A percentile compares a stretch with the other conserved stretches of the same genome.
Evolutionary conservation across 1,140 invertebrate species (phyloP).

Genomic region (Drosophila tristis): DNA sequence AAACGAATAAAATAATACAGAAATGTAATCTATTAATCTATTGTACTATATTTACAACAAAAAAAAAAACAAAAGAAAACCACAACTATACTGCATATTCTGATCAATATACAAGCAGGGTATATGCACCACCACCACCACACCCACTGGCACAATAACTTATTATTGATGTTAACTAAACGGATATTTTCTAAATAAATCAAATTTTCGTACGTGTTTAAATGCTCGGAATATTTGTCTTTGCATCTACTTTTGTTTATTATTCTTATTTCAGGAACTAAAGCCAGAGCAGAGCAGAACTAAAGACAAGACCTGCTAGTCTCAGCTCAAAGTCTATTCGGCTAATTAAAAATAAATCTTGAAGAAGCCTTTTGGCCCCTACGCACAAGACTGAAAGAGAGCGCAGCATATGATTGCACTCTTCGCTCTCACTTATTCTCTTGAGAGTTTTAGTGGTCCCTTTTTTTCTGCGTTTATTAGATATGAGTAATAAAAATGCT

Average conservation of each 20-base stretch:
- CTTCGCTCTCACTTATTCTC: no score
- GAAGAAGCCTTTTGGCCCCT: no score
- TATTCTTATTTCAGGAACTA: no score
- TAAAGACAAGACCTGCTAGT: no score
- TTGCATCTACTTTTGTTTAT: background rate
- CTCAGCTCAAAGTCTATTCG: no score
- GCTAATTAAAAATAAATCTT: no score
- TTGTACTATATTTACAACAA: slow-evolving; percentile 36
- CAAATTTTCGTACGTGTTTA: slow-evolving; percentile 47
- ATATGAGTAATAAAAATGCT: no score
- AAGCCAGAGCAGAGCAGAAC: no score
- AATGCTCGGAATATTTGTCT: slow-evolving; percentile 1
- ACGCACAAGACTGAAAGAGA: no score
- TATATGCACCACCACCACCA: slow-evolving; percentile 32
- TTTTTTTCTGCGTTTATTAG: no score
- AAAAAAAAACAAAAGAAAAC: background rate
- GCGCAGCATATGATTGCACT: no score
- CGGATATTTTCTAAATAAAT: slow-evolving; percentile 47
- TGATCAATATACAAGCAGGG: slow-evolving; percentile 26
- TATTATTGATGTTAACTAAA: slow-evolving; percentile 43
- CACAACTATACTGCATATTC: slow-evolving; percentile 3
- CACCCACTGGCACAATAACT: slow-evolving; percentile 46
- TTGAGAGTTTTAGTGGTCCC: no score
- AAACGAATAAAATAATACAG: background rate
- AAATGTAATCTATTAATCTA: background rate